Percentiles rank a stretch among this genome's conserved stretches.
Evolutionary conservation across 64 coral and sea anemone genomes (phyloP).

Genomic region (Exaiptasia diaphana): DNA sequence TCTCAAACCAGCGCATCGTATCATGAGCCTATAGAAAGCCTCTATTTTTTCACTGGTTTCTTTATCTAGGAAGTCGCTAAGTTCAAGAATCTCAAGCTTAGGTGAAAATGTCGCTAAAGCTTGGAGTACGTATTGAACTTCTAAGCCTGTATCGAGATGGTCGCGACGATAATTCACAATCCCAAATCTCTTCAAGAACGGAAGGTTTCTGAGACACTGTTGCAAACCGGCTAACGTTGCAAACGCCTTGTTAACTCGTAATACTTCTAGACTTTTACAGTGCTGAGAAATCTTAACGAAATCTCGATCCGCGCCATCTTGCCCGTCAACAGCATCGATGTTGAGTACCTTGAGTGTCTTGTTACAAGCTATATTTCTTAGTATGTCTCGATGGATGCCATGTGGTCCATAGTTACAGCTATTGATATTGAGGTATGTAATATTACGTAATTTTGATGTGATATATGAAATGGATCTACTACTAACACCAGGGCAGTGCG

Average conservation of each 20-base stretch:
- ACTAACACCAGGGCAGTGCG: slow-evolving; percentile 23
- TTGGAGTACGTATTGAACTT: slow-evolving; percentile 24
- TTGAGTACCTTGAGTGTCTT: slow-evolving; percentile 36
- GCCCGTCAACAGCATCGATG: slow-evolving; percentile 14
- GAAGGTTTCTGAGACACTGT: neutral
- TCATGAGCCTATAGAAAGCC: slow-evolving; percentile 20
- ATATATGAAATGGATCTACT: neutral
- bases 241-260: slow-evolving; percentile 13
- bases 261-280: neutral
- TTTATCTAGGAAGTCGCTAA: slow-evolving; percentile 21
- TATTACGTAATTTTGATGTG: slow-evolving; percentile 1
- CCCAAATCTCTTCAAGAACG: slow-evolving; percentile 20
- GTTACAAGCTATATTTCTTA: slow-evolving; percentile 2
- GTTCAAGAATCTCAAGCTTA: slow-evolving; percentile 37
- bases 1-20: slow-evolving; percentile 7
- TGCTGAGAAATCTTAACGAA: slow-evolving; percentile 14
- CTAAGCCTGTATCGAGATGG: slow-evolving; percentile 7
- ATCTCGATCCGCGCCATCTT: neutral
- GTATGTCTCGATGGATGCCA: neutral
- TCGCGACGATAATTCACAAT: slow-evolving; percentile 5
- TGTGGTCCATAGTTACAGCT: slow-evolving; percentile 29
- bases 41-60: slow-evolving; percentile 13
- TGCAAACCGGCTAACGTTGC: slow-evolving; percentile 18
- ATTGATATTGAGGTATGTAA: slow-evolving; percentile 32
- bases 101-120: slow-evolving; percentile 5